Evolutionary conservation across 2,888 invertebrate genomes (phyloP).

Genomic region (Leptopilina syphax): DNA sequence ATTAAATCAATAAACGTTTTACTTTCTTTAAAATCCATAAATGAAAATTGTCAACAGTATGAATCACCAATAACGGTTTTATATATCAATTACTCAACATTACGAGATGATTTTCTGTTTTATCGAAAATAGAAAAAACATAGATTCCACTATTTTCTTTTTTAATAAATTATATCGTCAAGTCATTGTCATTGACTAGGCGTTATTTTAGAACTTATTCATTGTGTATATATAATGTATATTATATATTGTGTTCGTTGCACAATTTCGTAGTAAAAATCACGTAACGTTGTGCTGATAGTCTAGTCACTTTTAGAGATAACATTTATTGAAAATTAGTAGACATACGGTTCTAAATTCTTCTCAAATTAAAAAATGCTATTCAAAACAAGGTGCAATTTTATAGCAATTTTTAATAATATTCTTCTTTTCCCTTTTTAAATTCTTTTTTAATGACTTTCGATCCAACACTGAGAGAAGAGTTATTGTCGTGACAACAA

Average conservation of each 20-base stretch:
- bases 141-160: background rate
- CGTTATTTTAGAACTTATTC: background rate
- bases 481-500: no score
- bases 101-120: background rate
- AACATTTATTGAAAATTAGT: no score
- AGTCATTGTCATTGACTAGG: background rate
- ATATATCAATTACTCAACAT: background rate
- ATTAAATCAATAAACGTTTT: no score
- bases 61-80: background rate
- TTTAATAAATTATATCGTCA: background rate
- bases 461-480: no score
- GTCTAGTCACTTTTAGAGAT: background rate
- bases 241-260: background rate
- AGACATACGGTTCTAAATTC: no score
- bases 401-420: no score
- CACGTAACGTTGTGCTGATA: background rate
- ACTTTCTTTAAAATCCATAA: no score
- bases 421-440: no score
- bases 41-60: background rate
- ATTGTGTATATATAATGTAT: no score
- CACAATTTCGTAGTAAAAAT: background rate
- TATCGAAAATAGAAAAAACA: background rate
- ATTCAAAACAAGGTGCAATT: no score
- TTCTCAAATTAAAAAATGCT: no score
- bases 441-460: no score